These are phyloP conservation scores for Blomia tropicalis DNA, from an alignment of 2,888 invertebrate species.

Conservation along the genomic window DNA sequence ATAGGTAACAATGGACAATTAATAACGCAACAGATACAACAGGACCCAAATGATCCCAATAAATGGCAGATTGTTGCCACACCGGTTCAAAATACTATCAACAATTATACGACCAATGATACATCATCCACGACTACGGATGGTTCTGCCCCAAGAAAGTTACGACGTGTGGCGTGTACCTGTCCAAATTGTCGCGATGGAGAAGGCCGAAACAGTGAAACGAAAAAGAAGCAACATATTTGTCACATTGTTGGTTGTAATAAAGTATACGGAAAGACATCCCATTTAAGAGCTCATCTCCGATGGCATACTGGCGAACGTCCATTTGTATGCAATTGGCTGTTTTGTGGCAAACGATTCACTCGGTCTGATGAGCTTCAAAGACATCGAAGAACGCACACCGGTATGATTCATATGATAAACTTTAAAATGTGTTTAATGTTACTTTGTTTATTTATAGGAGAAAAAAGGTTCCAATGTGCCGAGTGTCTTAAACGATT, in stretches of 20 bases:
- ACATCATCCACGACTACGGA: constrained; percentile 18
- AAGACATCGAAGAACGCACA: constrained; percentile 79
- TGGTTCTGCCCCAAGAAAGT: constrained; percentile 26
- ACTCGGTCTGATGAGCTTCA: constrained; percentile 90
- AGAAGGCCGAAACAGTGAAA: constrained; percentile 44
- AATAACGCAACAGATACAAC: constrained; percentile 38
- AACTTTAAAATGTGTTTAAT: neutral
- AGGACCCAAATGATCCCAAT: constrained; percentile 52
- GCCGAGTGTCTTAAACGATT: constrained; percentile 92
- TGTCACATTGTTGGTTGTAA: constrained; percentile 86
- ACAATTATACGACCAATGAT: constrained; percentile 28
- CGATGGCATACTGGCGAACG: constrained; percentile 96
- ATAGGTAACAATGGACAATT: constrained; percentile 27
- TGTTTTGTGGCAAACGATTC: constrained; percentile 91
- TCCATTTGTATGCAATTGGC: constrained; percentile 92
- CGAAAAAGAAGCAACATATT: constrained; percentile 54
- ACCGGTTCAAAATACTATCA: constrained; percentile 34
- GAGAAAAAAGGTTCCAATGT: constrained; percentile 85
- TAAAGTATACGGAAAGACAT: constrained; percentile 86
- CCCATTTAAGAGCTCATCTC: constrained; percentile 91
- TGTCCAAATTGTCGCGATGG: constrained; percentile 98
- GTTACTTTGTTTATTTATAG: constrained; percentile 22
- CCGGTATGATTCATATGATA: constrained; percentile 42
- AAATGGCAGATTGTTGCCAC: constrained; percentile 53
- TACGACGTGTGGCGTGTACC: constrained; percentile 78